Conservation (phyloP, 2,888 invertebrate species). For the Notodonta dromedarius region DNA sequence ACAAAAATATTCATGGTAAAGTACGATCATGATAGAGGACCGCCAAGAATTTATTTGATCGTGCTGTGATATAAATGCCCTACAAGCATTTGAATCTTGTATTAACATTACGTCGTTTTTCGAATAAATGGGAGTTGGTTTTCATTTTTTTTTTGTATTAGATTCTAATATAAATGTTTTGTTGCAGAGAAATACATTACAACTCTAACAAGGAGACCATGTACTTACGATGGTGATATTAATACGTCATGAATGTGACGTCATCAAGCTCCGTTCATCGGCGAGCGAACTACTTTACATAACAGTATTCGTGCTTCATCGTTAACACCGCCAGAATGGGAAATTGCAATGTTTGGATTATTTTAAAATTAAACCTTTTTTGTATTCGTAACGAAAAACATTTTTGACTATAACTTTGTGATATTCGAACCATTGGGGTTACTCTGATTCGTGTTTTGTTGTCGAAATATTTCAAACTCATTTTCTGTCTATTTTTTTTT, state of each 20-base stretch:
- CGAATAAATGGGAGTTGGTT: constrained; percentile 18
- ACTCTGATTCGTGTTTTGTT: constrained; percentile 13
- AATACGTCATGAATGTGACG: constrained; percentile 38
- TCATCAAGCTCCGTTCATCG: constrained; percentile 34
- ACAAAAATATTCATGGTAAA: constrained; percentile 12
- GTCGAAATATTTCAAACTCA: constrained; percentile 9
- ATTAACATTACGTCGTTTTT: constrained; percentile 23
- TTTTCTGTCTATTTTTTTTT: constrained; percentile 1
- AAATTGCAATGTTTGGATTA: constrained; percentile 64
- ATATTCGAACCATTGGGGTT: constrained; percentile 28
- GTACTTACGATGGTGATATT: constrained; percentile 70
- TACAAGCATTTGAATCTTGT: constrained; percentile 62
- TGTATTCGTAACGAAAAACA: constrained; percentile 20
- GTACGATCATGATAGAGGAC: constrained; percentile 45
- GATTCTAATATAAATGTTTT: constrained; percentile 37
- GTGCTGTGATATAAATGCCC: constrained; percentile 56
- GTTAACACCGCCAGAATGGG: constrained; percentile 78
- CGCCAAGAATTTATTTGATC: constrained; percentile 55
- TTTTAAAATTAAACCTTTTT: constrained; percentile 31
- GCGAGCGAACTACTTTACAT: constrained; percentile 54
- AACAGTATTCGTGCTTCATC: constrained; percentile 81
- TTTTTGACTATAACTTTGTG: constrained; percentile 36
- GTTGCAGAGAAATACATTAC: constrained; percentile 80
- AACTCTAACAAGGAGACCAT: constrained; percentile 74
- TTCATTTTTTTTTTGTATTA: constrained; percentile 1